A percentile compares a stretch with the other conserved stretches of the same genome.
phyloP scores from a whole-genome alignment of 2,888 invertebrate genomes.

The Cheilosia vernalis region DNA sequence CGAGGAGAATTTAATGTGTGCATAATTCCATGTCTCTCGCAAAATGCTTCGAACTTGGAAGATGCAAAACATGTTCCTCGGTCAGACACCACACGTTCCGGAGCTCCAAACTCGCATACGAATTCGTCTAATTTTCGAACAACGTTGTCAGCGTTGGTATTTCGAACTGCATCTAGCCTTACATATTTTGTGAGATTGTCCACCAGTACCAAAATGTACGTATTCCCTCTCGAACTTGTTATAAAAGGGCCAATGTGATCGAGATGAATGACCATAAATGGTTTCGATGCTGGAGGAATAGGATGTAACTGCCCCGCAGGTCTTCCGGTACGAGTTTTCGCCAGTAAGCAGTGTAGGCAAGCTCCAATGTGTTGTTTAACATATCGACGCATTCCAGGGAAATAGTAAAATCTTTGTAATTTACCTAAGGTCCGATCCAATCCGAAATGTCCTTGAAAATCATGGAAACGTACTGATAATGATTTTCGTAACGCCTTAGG shows the following conservation, averaged over 20 bases:
- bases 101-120: no score
- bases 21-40: background rate
- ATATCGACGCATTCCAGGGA: slow-evolving; percentile 11
- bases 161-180: slow-evolving; percentile 12
- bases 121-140: slow-evolving; percentile 10
- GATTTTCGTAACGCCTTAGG: slow-evolving; percentile 8
- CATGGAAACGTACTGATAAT: background rate
- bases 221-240: slow-evolving; percentile 5
- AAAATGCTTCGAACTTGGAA: slow-evolving; percentile 1
- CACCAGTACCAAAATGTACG: slow-evolving; percentile 6
- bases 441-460: no score
- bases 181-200: slow-evolving; percentile 3
- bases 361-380: slow-evolving; percentile 15
- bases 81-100: background rate
- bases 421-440: background rate
- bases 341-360: slow-evolving; percentile 12
- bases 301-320: slow-evolving; percentile 6
- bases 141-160: slow-evolving; percentile 21
- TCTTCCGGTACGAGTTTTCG: slow-evolving; percentile 22
- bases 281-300: slow-evolving; percentile 1
- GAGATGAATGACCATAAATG: slow-evolving; percentile 5
- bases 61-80: slow-evolving; percentile 26
- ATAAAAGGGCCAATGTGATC: slow-evolving; percentile 22
- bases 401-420: slow-evolving; percentile 10
- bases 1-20: slow-evolving; percentile 8